A percentile compares a stretch with the other conserved stretches of the same genome.
phyloP scores from a whole-genome alignment of 2,888 invertebrate species.

The Mantis religiosa region DNA sequence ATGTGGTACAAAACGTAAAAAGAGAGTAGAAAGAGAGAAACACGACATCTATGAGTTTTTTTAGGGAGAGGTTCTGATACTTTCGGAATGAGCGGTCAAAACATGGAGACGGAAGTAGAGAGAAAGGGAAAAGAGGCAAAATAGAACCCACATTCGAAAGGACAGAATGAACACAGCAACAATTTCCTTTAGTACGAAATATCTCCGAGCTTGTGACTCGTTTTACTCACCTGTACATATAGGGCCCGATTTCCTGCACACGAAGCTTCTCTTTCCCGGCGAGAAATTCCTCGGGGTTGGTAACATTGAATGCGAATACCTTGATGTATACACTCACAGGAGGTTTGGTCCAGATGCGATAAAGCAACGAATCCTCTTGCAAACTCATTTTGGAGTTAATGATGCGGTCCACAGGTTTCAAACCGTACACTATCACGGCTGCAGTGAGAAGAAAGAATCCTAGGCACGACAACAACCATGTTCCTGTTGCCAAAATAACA shows the following conservation, averaged over 20 bases:
- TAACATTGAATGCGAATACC: conserved; percentile 73
- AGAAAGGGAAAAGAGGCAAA: no score
- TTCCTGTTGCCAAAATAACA: not conserved
- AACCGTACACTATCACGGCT: conserved; percentile 40
- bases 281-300: conserved; percentile 67
- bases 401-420: conserved; percentile 41
- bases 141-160: no score
- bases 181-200: no score
- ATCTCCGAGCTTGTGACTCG: no score
- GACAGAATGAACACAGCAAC: no score
- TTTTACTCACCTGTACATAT: conserved; percentile 69
- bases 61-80: no score
- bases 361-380: conserved; percentile 54
- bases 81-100: no score
- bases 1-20: no score
- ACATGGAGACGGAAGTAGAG: no score
- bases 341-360: conserved; percentile 60
- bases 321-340: conserved; percentile 62
- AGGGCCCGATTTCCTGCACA: conserved; percentile 72
- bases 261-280: conserved; percentile 63
- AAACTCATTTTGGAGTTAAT: conserved; percentile 48
- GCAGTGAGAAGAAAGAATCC: conserved; percentile 40
- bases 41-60: no score
- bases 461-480: not conserved
- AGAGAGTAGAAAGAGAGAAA: no score